phyloP scores from a whole-genome alignment of 2,797 vertebrate genomes.

The Cossypha niveicapilla region DNA sequence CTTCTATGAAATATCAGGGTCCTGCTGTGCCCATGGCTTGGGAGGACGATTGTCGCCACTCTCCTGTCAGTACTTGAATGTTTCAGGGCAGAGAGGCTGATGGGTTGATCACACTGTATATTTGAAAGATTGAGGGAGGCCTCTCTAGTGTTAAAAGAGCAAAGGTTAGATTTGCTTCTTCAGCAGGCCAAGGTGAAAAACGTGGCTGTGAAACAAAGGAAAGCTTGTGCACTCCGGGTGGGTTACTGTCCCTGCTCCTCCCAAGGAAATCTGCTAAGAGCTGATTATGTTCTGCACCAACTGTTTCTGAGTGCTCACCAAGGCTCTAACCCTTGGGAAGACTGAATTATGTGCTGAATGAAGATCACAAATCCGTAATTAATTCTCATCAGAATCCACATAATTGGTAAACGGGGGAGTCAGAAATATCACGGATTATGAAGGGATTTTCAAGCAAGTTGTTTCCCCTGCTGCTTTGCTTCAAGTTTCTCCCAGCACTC shows the following conservation, averaged over 20 bases:
- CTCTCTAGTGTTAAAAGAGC: neutral
- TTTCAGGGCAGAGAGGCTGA: neutral
- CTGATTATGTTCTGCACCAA: neutral
- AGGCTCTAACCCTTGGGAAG: neutral
- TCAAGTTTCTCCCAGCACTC: neutral
- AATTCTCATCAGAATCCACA: neutral
- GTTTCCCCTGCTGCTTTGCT: neutral
- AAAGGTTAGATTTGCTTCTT: neutral
- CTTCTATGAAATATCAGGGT: neutral
- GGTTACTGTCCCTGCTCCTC: neutral
- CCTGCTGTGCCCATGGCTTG: neutral
- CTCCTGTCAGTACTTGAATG: neutral
- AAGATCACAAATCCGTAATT: neutral
- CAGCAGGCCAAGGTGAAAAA: neutral
- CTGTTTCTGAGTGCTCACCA: neutral
- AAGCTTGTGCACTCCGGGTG: neutral
- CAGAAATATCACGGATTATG: neutral
- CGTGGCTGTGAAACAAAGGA: rapidly evolving
- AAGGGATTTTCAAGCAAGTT: neutral
- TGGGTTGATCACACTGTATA: rapidly evolving
- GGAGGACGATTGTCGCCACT: rapidly evolving
- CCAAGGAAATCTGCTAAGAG: neutral
- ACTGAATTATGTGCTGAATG: neutral
- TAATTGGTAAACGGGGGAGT: neutral
- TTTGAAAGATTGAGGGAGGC: neutral